A percentile compares a stretch with the other conserved stretches of the same genome.
Evolutionary conservation across 2,113 vertebrate genomes (phyloP).

Genomic region (Pitta sordida): DNA sequence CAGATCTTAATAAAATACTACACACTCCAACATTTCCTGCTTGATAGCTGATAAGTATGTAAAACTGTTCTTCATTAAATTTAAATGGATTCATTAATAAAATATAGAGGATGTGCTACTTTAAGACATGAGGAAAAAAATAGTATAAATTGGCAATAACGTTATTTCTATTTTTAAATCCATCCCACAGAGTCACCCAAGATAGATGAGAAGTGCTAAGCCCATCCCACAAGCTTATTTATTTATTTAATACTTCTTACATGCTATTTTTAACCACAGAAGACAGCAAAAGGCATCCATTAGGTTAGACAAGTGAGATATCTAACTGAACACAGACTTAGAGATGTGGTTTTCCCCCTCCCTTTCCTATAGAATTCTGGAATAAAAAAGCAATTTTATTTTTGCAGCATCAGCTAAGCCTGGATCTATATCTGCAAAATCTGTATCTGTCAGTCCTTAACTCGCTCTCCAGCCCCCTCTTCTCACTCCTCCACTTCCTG

Average conservation of each 20-base stretch:
- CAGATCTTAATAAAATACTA: neutral
- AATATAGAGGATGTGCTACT: constrained; percentile 39
- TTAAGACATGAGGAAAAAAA: constrained; percentile 6
- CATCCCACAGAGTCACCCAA: constrained; percentile 56
- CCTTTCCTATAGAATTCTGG: neutral
- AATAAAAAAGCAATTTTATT: neutral
- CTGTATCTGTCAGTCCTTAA: neutral
- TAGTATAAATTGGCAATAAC: constrained; percentile 8
- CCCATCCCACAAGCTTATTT: constrained; percentile 54
- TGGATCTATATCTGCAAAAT: neutral
- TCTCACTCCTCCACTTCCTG: neutral
- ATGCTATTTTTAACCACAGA: constrained; percentile 32
- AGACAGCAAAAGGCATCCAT: constrained; percentile 45
- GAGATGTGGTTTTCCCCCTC: neutral
- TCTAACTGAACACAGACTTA: neutral
- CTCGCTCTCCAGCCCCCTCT: neutral
- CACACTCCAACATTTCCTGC: neutral
- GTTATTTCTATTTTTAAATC: constrained; percentile 60
- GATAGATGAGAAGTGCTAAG: constrained; percentile 62
- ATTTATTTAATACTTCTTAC: constrained; percentile 54
- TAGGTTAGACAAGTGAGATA: neutral
- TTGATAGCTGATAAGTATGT: neutral
- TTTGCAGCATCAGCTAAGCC: neutral
- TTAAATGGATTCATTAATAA: constrained; percentile 43
- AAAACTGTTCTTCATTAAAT: constrained; percentile 14